Conservation (phyloP, 2,113 vertebrate genomes). For the Petrocephalus zakoni region DNA sequence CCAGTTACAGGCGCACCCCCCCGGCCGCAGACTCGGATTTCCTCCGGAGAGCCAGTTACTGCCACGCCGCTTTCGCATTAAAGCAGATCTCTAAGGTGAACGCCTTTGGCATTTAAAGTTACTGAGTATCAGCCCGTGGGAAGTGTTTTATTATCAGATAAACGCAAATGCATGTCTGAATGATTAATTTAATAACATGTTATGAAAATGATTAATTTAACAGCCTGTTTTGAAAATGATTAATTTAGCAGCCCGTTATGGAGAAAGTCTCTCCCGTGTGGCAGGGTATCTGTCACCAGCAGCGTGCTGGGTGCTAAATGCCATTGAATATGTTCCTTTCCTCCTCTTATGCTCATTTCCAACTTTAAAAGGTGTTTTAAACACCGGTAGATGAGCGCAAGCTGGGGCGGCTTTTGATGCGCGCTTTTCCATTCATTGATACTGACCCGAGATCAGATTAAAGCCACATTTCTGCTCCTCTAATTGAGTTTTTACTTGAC, state of each 20-base stretch:
- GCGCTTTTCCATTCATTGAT: not conserved
- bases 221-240: no score
- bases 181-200: not conserved
- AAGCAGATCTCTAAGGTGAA: slow-evolving; percentile 79
- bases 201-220: not conserved
- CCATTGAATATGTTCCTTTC: slow-evolving; percentile 11
- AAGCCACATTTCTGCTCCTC: slow-evolving; percentile 43
- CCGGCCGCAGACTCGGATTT: slow-evolving; percentile 60
- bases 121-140: slow-evolving; percentile 10
- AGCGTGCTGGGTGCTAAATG: not conserved
- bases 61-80: slow-evolving; percentile 75
- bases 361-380: no score
- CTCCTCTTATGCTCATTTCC: no score
- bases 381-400: not conserved
- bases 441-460: not conserved
- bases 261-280: not conserved
- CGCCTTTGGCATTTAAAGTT: slow-evolving; percentile 20
- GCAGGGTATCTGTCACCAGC: not conserved
- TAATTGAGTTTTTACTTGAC: slow-evolving; percentile 70
- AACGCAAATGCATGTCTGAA: not conserved
- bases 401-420: not conserved
- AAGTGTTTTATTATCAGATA: not conserved
- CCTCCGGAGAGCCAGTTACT: slow-evolving; percentile 71
- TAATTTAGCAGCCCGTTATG: no score
- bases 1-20: slow-evolving; percentile 65